Percentiles rank a stretch among this genome's conserved stretches.
Conservation (phyloP, 2,888 invertebrate genomes). For the Trachelus stipa region DNA sequence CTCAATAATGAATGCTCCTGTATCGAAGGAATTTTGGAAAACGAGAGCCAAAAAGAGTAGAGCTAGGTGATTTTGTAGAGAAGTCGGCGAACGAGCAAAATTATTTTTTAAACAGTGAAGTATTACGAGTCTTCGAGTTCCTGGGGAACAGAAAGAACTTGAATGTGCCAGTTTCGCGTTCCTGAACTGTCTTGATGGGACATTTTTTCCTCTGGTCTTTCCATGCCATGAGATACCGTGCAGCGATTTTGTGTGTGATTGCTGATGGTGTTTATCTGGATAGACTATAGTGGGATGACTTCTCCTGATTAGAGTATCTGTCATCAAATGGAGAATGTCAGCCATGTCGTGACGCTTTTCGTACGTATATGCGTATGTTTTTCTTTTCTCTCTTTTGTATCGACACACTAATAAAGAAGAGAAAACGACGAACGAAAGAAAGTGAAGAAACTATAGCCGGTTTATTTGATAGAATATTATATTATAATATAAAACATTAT, state of each 20-base stretch:
- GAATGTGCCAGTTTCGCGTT: neutral
- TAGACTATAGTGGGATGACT: neutral
- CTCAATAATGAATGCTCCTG: neutral
- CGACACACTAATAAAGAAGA: conserved; percentile 11
- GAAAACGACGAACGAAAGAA: conserved; percentile 31
- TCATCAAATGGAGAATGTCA: neutral
- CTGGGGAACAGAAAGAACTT: neutral
- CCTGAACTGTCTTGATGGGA: neutral
- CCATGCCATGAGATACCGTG: neutral
- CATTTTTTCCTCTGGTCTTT: neutral
- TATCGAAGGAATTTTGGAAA: neutral
- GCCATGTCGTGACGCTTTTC: neutral
- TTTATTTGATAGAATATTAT: conserved; percentile 63
- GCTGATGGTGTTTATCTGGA: neutral
- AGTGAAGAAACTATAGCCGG: conserved; percentile 54
- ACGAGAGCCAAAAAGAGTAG: neutral
- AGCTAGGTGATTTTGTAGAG: neutral
- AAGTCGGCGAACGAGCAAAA: neutral
- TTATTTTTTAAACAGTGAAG: neutral
- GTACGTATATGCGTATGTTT: neutral
- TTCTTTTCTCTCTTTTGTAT: conserved; percentile 19
- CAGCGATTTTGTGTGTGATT: neutral
- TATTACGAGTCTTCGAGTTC: neutral
- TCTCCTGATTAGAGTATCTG: neutral
- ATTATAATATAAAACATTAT: conserved; percentile 62